Percentiles rank a stretch among this genome's conserved stretches.
phyloP scores from a whole-genome alignment of 1,140 invertebrate genomes.

The Branchinecta lindahli region DNA sequence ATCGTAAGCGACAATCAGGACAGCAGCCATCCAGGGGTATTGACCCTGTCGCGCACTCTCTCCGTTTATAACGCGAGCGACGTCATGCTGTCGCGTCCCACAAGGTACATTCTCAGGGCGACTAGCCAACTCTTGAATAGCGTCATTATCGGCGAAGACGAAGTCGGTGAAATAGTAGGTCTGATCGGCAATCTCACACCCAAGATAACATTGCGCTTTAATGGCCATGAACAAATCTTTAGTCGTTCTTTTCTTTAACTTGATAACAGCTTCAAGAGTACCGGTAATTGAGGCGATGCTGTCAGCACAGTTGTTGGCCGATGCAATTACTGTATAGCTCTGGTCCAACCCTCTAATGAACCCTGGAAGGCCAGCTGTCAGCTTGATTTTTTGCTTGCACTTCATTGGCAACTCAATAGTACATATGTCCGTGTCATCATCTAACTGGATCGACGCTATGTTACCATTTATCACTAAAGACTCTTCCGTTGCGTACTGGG shows the following conservation, averaged over 20 bases:
- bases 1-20: background rate
- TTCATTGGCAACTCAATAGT: background rate
- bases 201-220: background rate
- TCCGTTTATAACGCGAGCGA: background rate
- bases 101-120: background rate
- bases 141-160: background rate
- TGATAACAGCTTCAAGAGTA: background rate
- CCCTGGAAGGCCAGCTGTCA: background rate
- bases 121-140: background rate
- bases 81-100: background rate
- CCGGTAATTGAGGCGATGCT: background rate
- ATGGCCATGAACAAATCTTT: background rate
- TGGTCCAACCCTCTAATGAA: background rate
- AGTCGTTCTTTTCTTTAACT: background rate
- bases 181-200: background rate
- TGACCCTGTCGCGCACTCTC: background rate
- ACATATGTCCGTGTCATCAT: background rate
- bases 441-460: background rate
- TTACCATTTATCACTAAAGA: too few relatives aligned
- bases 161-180: background rate
- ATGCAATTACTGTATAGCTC: background rate
- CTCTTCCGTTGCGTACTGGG: too few relatives aligned
- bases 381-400: background rate
- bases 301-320: background rate
- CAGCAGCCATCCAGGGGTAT: constrained; percentile 2